These are phyloP conservation scores for Philhelius pedissequus DNA, from an alignment of 2,888 invertebrate species.

Conservation along the genomic window DNA sequence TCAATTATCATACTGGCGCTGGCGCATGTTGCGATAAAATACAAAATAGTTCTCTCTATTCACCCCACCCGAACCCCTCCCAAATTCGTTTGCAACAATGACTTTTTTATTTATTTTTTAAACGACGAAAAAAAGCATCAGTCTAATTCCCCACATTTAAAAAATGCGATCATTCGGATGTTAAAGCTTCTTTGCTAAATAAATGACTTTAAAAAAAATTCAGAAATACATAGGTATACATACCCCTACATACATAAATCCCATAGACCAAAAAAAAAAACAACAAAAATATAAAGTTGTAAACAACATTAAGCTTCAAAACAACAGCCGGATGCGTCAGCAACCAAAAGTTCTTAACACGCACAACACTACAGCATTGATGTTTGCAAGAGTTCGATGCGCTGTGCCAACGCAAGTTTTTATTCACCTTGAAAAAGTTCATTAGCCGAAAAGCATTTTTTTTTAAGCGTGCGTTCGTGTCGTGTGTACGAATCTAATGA, in stretches of 20 bases:
- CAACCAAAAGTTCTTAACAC: slow-evolving; percentile 50
- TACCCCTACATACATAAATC: too few relatives aligned
- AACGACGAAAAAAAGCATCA: slow-evolving; percentile 51
- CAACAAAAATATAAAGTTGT: too few relatives aligned
- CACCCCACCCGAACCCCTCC: too few relatives aligned
- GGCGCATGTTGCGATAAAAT: slow-evolving; percentile 1
- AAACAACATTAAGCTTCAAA: slow-evolving; percentile 28
- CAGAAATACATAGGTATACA: not conserved
- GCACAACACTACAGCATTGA: slow-evolving; percentile 50
- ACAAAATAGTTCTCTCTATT: not conserved
- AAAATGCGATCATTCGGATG: slow-evolving; percentile 27
- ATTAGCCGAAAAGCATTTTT: slow-evolving; percentile 51
- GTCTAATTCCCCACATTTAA: slow-evolving; percentile 42
- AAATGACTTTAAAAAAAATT: slow-evolving; percentile 27
- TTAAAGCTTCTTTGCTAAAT: slow-evolving; percentile 37
- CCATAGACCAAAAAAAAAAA: not conserved
- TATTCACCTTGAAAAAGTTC: slow-evolving; percentile 67
- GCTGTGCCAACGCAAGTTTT: slow-evolving; percentile 60
- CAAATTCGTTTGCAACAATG: slow-evolving; percentile 1
- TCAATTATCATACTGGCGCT: not conserved
- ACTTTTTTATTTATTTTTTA: slow-evolving; percentile 40
- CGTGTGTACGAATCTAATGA: slow-evolving; percentile 36
- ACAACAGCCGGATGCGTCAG: slow-evolving; percentile 35
- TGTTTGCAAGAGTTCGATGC: slow-evolving; percentile 68
- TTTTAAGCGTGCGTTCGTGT: slow-evolving; percentile 23